phyloP scores from a whole-genome alignment of 2,797 vertebrate genomes.

The Phataginus tricuspis region DNA sequence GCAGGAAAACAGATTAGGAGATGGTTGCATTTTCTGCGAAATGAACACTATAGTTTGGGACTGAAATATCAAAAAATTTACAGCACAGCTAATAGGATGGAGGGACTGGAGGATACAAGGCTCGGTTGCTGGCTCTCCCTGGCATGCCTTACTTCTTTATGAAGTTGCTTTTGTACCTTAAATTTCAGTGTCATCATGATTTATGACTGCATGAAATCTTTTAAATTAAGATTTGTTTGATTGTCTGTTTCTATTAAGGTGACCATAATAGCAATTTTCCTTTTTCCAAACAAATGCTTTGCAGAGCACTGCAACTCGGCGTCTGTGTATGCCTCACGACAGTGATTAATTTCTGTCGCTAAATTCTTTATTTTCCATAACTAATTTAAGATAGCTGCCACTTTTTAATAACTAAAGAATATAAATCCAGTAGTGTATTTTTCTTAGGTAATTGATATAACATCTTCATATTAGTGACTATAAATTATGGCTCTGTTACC shows the following conservation, averaged over 20 bases:
- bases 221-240: conserved; percentile 89
- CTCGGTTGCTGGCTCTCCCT: not conserved
- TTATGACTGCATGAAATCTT: conserved; percentile 85
- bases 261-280: conserved; percentile 83
- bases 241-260: conserved; percentile 88
- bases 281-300: conserved; percentile 87
- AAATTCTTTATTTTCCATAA: conserved; percentile 85
- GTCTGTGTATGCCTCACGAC: conserved; percentile 77
- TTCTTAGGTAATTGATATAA: conserved; percentile 85
- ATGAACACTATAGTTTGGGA: conserved; percentile 46
- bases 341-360: conserved; percentile 86
- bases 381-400: conserved; percentile 85
- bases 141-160: conserved; percentile 75
- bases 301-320: conserved; percentile 66
- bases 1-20: conserved; percentile 42
- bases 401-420: conserved; percentile 85
- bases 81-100: conserved; percentile 10
- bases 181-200: conserved; percentile 84
- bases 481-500: conserved; percentile 82
- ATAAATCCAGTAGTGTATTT: conserved; percentile 83
- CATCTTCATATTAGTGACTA: conserved; percentile 84
- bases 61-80: conserved; percentile 8
- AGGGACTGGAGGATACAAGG: not conserved
- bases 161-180: conserved; percentile 80
- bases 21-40: not conserved